A percentile compares a stretch with the other conserved stretches of the same genome.
Conservation (phyloP, 2,888 invertebrate genomes). For the Boloria euphrosyne region DNA sequence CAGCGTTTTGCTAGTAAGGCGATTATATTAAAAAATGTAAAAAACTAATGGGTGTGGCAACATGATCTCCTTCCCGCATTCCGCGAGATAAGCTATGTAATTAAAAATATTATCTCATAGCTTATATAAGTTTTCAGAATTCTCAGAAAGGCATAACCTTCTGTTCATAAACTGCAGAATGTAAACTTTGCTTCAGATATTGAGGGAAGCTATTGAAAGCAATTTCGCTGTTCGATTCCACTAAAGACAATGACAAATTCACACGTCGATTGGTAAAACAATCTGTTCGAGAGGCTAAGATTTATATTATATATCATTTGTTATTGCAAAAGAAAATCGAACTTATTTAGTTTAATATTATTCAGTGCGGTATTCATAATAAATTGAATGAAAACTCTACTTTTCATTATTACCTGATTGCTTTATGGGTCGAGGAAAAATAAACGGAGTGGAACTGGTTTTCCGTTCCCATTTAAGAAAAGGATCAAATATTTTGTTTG, state of each 20-base stretch:
- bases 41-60: too few species aligned
- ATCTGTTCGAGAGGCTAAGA: constrained; percentile 47
- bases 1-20: too few species aligned
- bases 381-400: constrained; percentile 35
- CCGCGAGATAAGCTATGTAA: too few species aligned
- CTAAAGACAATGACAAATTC: constrained; percentile 47
- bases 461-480: constrained; percentile 29
- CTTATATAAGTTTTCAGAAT: too few species aligned
- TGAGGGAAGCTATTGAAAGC: constrained; percentile 5
- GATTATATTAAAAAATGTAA: too few species aligned
- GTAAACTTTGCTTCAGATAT: neutral
- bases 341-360: constrained; percentile 37
- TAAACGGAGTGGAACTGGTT: constrained; percentile 32
- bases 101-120: too few species aligned
- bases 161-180: neutral
- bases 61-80: too few species aligned
- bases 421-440: constrained; percentile 34
- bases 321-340: constrained; percentile 29
- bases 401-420: constrained; percentile 35
- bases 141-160: neutral
- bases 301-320: constrained; percentile 45
- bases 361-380: constrained; percentile 29
- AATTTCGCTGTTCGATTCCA: constrained; percentile 10
- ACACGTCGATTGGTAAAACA: constrained; percentile 45
- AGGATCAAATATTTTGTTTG: constrained; percentile 1